phyloP scores from a whole-genome alignment of 2,797 vertebrate genomes.

The Gymnothorax reevesii region DNA sequence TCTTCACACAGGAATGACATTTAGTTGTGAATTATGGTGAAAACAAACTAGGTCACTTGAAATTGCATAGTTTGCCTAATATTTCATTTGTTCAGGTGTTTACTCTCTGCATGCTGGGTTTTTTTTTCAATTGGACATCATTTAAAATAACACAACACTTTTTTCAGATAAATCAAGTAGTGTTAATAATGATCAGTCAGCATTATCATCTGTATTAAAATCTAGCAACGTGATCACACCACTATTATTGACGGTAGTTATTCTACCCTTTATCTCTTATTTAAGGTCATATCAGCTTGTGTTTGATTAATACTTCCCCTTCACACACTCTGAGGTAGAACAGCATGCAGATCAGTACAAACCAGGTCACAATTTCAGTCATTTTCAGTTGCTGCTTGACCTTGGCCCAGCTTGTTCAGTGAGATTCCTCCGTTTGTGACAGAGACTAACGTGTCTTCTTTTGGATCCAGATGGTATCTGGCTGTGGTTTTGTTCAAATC shows the following conservation, averaged over 20 bases:
- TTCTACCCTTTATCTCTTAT: neutral
- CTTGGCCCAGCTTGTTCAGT: neutral
- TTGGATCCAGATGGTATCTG: constrained; percentile 1
- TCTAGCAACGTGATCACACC: neutral
- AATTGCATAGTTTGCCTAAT: no score
- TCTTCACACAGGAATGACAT: no score
- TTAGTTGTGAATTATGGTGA: no score
- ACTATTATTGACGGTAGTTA: neutral
- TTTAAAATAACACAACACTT: no score
- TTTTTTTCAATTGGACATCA: no score
- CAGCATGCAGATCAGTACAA: neutral
- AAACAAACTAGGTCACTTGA: no score
- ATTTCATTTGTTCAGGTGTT: no score
- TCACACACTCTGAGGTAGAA: neutral
- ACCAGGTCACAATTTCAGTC: neutral
- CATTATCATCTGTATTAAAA: neutral
- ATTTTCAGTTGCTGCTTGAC: neutral
- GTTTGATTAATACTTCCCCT: neutral
- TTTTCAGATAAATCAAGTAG: no score
- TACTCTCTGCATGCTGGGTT: no score
- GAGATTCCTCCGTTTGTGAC: neutral
- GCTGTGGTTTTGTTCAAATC: neutral
- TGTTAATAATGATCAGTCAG: neutral
- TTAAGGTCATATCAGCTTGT: neutral
- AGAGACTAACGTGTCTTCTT: neutral